Conservation (phyloP, 2,113 vertebrate genomes). For the Otus sunia region DNA sequence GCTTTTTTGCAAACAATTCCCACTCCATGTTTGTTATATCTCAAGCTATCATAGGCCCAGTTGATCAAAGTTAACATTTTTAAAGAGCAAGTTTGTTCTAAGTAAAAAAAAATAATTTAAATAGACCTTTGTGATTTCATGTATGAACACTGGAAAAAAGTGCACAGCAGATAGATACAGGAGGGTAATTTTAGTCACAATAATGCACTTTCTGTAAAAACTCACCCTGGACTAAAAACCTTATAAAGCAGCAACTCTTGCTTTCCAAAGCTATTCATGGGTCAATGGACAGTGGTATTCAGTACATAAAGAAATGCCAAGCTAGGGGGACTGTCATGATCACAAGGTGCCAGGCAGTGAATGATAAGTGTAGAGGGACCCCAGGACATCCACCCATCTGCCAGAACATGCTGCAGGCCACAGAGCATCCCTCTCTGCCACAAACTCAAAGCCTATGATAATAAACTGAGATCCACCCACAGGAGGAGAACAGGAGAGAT, state of each 20-base stretch:
- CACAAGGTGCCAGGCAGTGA: neutral
- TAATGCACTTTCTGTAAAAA: neutral
- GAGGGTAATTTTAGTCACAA: neutral
- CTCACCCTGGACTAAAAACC: neutral
- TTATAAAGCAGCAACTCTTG: neutral
- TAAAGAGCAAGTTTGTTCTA: neutral
- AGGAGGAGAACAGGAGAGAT: neutral
- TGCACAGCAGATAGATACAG: neutral
- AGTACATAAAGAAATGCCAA: neutral
- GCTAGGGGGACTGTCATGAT: neutral
- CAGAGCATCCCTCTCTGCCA: neutral
- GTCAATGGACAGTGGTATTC: no score
- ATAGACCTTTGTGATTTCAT: neutral
- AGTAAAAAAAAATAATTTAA: neutral
- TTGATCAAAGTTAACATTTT: neutral
- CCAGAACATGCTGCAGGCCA: neutral
- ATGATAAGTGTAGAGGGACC: neutral
- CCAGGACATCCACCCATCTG: neutral
- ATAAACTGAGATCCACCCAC: neutral
- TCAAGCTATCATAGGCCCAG: fast-evolving
- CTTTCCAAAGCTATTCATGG: neutral
- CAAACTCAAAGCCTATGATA: neutral
- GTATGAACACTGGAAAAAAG: neutral
- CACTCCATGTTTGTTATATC: neutral
- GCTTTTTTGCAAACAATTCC: neutral